phyloP scores from a whole-genome alignment of 2,888 invertebrate species.

The Chrysolina oricalcia region DNA sequence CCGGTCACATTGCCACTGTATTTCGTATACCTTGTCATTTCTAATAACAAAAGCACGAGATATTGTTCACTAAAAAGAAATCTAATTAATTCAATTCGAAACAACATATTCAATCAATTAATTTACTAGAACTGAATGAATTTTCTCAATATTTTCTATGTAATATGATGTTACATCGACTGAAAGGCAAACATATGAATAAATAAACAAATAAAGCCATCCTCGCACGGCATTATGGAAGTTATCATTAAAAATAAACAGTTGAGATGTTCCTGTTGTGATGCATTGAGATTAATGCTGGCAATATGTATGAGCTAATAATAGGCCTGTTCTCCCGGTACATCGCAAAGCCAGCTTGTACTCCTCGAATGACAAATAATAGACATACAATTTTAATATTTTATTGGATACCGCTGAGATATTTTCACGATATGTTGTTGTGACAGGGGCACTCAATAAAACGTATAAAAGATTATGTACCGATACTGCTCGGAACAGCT shows the following conservation, averaged over 20 bases:
- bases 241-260: not conserved
- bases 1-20: no score
- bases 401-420: slow-evolving; percentile 21
- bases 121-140: no score
- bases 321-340: not conserved
- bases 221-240: not conserved
- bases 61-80: no score
- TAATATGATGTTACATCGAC: not conserved
- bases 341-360: slow-evolving; percentile 5
- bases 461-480: slow-evolving; percentile 10
- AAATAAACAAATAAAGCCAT: not conserved
- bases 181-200: not conserved
- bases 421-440: slow-evolving; percentile 17
- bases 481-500: not conserved
- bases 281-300: slow-evolving; percentile 10
- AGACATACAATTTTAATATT: slow-evolving; percentile 11
- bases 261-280: slow-evolving; percentile 4
- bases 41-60: no score
- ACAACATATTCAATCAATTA: no score
- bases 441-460: slow-evolving; percentile 19
- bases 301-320: slow-evolving; percentile 16
- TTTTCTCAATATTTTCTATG: no score
- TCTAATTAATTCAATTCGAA: no score
- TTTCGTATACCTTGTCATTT: no score
- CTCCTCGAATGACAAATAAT: slow-evolving; percentile 20